Percentiles rank a stretch among this genome's conserved stretches.
Evolutionary conservation across 1,140 invertebrate genomes (phyloP).

Genomic region (Kradibia gibbosae): DNA sequence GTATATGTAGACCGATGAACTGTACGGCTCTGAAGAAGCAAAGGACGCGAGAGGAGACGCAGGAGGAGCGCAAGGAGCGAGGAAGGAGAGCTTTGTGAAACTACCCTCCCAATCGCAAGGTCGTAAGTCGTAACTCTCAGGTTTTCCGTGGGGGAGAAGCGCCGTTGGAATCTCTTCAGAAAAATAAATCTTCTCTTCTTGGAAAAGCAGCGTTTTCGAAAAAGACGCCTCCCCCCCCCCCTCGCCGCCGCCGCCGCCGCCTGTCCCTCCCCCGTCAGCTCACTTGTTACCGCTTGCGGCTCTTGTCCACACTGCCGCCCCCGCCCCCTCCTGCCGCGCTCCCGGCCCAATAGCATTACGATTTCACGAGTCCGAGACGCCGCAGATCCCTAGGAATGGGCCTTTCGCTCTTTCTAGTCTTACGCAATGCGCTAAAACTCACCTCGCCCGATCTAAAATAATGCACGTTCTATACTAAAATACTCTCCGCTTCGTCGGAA

Average conservation of each 20-base stretch:
- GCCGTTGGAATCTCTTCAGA: conserved; percentile 63
- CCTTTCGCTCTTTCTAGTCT: conserved; percentile 20
- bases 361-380: not conserved
- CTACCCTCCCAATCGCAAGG: conserved; percentile 57
- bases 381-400: conserved; percentile 3
- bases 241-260: conserved; percentile 28
- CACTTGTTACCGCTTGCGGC: not conserved
- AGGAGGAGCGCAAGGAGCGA: not conserved
- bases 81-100: conserved; percentile 58
- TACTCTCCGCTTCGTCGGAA: too few species aligned
- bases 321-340: not conserved
- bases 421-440: conserved; percentile 34
- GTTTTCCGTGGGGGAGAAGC: conserved; percentile 48
- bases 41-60: conserved; percentile 16
- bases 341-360: not conserved
- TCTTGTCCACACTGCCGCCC: not conserved
- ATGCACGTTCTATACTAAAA: too few species aligned
- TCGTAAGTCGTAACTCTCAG: conserved; percentile 64
- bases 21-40: not conserved
- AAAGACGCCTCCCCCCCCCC: conserved; percentile 36
- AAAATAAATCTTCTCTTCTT: conserved; percentile 69
- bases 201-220: conserved; percentile 58
- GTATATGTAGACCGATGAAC: too few species aligned
- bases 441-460: not conserved
- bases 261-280: not conserved